Conservation (phyloP, 2,888 invertebrate species). For the Nasonia oneida region DNA sequence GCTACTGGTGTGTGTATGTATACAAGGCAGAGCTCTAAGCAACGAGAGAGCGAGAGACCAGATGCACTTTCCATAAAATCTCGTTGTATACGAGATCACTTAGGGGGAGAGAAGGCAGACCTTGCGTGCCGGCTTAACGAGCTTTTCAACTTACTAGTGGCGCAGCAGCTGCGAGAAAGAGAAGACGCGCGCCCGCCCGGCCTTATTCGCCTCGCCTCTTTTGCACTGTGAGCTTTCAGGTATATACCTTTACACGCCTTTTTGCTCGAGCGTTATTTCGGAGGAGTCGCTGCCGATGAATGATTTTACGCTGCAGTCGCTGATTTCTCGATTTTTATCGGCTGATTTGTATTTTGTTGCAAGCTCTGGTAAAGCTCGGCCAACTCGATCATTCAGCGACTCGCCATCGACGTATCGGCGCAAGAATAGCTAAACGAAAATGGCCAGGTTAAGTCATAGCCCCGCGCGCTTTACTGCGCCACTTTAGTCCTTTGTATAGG, state of each 20-base stretch:
- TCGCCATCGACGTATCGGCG: background rate
- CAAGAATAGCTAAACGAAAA: background rate
- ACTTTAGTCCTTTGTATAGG: background rate
- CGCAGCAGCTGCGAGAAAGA: constrained; percentile 60
- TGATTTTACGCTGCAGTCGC: background rate
- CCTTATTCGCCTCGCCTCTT: constrained; percentile 11
- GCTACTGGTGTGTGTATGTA: background rate
- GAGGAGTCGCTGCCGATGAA: background rate
- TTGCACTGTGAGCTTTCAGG: background rate
- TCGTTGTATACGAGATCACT: constrained; percentile 78
- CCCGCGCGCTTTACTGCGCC: constrained; percentile 31
- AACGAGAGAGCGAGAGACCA: constrained; percentile 66
- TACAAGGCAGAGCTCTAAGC: background rate
- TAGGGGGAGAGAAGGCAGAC: constrained; percentile 67
- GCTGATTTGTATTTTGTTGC: background rate
- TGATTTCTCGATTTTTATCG: background rate
- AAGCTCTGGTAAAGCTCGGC: background rate
- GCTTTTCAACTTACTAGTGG: constrained; percentile 69
- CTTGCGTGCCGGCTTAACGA: constrained; percentile 72
- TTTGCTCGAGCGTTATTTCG: background rate
- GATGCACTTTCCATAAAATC: constrained; percentile 79
- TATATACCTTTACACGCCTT: background rate
- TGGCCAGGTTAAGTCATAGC: constrained; percentile 38
- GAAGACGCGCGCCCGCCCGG: constrained; percentile 29
- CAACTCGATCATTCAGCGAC: background rate